phyloP scores from a whole-genome alignment of 2,888 invertebrate genomes.

The Nymphalis polychloros region DNA sequence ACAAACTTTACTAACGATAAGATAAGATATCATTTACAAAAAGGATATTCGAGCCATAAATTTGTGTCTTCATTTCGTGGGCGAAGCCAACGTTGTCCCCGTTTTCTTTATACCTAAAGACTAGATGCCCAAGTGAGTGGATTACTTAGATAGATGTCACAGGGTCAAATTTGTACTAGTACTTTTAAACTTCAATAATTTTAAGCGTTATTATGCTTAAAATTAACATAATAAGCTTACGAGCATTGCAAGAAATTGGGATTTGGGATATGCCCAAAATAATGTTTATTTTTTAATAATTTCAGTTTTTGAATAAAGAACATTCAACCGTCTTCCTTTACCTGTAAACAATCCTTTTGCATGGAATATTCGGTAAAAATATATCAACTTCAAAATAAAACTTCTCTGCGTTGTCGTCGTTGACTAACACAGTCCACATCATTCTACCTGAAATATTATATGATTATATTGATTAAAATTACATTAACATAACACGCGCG shows the following conservation, averaged over 20 bases:
- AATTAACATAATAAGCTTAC: too few relatives aligned
- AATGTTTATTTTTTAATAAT: background rate
- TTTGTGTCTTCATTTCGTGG: slow-evolving; percentile 45
- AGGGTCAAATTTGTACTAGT: background rate
- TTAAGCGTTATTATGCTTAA: background rate
- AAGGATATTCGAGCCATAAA: slow-evolving; percentile 48
- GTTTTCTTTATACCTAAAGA: slow-evolving; percentile 2
- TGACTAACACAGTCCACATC: slow-evolving; percentile 80
- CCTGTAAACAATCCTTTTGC: slow-evolving; percentile 78
- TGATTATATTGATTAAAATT: background rate
- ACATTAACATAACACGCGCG: background rate
- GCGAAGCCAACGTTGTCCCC: background rate
- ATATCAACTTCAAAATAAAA: slow-evolving; percentile 78
- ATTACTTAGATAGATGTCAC: background rate
- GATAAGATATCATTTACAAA: slow-evolving; percentile 57
- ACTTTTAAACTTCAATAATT: background rate
- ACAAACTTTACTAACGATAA: slow-evolving; percentile 52
- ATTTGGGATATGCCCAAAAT: too few relatives aligned
- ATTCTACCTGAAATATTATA: slow-evolving; percentile 66
- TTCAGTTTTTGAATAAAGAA: background rate
- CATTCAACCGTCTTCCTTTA: slow-evolving; percentile 28
- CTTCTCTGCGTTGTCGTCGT: slow-evolving; percentile 70
- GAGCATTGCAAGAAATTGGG: too few relatives aligned
- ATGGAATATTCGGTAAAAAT: slow-evolving; percentile 69
- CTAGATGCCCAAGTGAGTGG: background rate